A percentile compares a stretch with the other conserved stretches of the same genome.
These are phyloP conservation scores for Catharus minimus DNA, from an alignment of 2,113 vertebrate species.

Conservation along the genomic window DNA sequence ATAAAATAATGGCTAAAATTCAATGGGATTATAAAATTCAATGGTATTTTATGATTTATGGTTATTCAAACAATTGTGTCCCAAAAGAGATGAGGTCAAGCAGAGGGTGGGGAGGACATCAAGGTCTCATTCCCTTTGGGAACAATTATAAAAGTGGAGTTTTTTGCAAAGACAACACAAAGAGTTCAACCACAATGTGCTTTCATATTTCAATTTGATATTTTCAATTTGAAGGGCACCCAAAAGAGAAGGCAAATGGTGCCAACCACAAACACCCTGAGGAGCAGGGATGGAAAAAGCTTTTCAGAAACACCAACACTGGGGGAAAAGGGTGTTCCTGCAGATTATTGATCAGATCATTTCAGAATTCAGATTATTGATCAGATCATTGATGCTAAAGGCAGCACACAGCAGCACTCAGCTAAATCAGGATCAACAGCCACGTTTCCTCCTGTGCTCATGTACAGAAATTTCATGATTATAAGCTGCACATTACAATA, in stretches of 20 bases:
- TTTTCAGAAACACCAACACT: too few species aligned
- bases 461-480: too few species aligned
- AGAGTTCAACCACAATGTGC: background rate
- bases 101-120: background rate
- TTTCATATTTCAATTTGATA: background rate
- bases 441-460: too few species aligned
- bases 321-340: too few species aligned
- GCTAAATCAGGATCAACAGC: too few species aligned
- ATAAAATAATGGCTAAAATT: too few species aligned
- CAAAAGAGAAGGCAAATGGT: rapidly evolving
- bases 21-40: background rate
- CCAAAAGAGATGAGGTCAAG: background rate
- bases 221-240: background rate
- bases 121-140: background rate
- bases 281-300: background rate
- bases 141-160: background rate
- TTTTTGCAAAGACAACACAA: background rate
- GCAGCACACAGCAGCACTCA: too few species aligned
- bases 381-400: too few species aligned
- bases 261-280: background rate
- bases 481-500: too few species aligned
- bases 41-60: background rate
- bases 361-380: too few species aligned
- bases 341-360: too few species aligned
- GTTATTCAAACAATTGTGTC: background rate